Base-by-base conservation (phyloP, 2,888 invertebrate genomes). In the Agrypnus murinus region DNA sequence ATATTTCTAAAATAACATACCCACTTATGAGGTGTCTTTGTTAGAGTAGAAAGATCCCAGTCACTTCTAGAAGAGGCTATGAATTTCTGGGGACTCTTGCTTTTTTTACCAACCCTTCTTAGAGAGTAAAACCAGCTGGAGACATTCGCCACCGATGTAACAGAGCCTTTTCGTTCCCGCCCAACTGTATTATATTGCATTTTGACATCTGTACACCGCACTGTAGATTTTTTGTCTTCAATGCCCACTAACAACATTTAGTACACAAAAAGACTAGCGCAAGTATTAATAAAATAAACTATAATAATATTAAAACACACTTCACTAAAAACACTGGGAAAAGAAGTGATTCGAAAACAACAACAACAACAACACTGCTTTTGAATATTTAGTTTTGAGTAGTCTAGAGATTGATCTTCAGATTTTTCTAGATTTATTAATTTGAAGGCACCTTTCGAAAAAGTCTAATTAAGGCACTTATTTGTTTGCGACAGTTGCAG, bases 101-200 rank as follows among this genome's bases (percentile, higher is more conserved):
- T 76, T 74, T 84, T 83, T 76, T 86, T 86, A 85, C 85, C 89
- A 84, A 86, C 86, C 75, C 94, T 90, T 79, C 93, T 90, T 82
- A 94, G 84, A 74, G 94, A 94, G 75, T 92, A 92, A 85, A 94
- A 94, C 94, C 94, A 95, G 84, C 92, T 93, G 77, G 92, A 90
- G 72, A 93, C 82, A 69, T 77, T 75, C 66, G 38, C 57, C 57
- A 63, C 77, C 73, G 72, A 71, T 76, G 91, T 90, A 73, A 93
- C 91, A 77, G 91, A 91, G 78, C 91, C 90, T 75, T 91, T 90
- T 78, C 91, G 89, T 83, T 91, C 90, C 77, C 90, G 78, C 40
- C 81, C 81, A 53, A 82, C 72, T 46, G 81, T 82, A 66, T 80
- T 82, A 70, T 81, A 83, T 77, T 82, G 83, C 83, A 83, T 82